Percentiles rank a stretch among this genome's conserved stretches.
phyloP scores from a whole-genome alignment of 2,113 vertebrate genomes.

The Pomatostomus ruficeps region DNA sequence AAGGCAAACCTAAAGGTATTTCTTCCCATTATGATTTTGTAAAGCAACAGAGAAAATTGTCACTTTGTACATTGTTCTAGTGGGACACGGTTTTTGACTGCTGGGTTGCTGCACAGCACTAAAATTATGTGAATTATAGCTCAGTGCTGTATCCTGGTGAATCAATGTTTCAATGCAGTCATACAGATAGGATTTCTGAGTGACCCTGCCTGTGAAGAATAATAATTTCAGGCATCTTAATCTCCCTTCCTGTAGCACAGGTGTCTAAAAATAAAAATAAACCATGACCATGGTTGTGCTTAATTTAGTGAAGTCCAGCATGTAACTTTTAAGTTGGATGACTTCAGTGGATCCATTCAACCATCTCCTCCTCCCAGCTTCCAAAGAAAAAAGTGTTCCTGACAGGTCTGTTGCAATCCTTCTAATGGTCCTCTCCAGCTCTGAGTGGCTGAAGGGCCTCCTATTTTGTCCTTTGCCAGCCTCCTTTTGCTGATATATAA shows the following conservation, averaged over 20 bases:
- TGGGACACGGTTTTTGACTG: background rate
- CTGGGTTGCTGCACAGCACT: background rate
- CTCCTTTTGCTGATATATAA: background rate
- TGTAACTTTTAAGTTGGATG: background rate
- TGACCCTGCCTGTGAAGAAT: background rate
- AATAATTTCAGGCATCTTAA: background rate
- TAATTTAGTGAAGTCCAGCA: background rate
- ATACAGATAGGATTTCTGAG: background rate
- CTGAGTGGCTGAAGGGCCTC: background rate
- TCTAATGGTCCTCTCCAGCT: background rate
- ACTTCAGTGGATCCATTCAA: background rate
- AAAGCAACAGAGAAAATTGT: background rate
- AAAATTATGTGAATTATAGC: background rate
- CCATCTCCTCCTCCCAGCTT: background rate
- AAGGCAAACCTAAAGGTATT: background rate
- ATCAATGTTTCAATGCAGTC: background rate
- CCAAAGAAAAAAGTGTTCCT: background rate
- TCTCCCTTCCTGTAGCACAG: background rate
- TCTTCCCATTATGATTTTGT: background rate
- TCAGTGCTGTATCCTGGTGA: background rate
- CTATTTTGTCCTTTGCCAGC: background rate
- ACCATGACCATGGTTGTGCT: background rate
- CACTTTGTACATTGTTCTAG: background rate
- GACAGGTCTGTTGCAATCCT: background rate
- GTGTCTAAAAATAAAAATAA: conserved; percentile 19